Conservation (phyloP, 2,888 invertebrate genomes). For the Cheilosia grossa region DNA sequence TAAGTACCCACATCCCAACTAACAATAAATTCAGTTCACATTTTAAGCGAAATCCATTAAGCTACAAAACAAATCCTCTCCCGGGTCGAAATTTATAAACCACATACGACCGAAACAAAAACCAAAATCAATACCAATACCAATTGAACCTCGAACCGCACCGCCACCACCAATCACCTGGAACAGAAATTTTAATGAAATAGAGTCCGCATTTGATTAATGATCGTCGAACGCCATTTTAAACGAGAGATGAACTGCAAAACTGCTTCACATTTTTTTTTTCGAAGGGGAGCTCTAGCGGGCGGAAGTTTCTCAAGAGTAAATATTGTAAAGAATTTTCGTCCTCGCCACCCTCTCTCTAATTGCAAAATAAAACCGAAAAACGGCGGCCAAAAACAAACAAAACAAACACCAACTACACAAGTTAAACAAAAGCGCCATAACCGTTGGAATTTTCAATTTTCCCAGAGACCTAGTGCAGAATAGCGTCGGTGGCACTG, state of each 20-base stretch:
- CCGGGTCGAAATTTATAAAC: conserved; percentile 2
- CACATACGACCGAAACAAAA: conserved; percentile 24
- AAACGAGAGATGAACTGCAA: conserved; percentile 49
- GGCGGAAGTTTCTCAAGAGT: conserved; percentile 13
- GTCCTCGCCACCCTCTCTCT: conserved; percentile 22
- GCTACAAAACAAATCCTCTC: not conserved
- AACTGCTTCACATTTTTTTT: not conserved
- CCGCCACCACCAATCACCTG: conserved; percentile 4
- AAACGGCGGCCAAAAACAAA: conserved; percentile 7
- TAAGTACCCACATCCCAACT: too few relatives aligned
- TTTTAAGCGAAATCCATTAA: not conserved
- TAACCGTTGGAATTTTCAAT: conserved; percentile 59
- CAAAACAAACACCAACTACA: conserved; percentile 43
- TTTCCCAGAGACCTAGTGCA: conserved; percentile 43
- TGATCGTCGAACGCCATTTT: conserved; percentile 42
- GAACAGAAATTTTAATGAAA: conserved; percentile 43
- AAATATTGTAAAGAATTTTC: conserved; percentile 54
- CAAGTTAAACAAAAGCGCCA: conserved; percentile 62
- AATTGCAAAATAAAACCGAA: conserved; percentile 56
- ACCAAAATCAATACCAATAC: not conserved
- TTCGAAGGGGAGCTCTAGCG: not conserved
- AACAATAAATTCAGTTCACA: too few relatives aligned
- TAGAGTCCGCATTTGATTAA: conserved; percentile 60
- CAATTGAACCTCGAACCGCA: too few relatives aligned
- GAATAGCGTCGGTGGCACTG: not conserved